These are phyloP conservation scores for Cololabis saira DNA, from an alignment of 2,113 vertebrate species.

Conservation along the genomic window DNA sequence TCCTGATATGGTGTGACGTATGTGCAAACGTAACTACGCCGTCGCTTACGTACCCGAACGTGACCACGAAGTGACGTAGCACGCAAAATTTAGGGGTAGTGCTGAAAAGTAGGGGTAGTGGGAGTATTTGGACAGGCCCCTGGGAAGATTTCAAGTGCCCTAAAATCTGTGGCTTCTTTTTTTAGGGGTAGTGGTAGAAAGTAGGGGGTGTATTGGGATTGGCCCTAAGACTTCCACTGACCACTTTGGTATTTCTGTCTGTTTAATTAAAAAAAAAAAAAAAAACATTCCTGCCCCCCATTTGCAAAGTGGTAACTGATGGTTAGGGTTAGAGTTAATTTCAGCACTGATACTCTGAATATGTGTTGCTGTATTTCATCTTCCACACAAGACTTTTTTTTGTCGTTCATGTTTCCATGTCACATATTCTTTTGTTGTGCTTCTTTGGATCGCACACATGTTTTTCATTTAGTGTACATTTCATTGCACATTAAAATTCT, in stretches of 20 bases:
- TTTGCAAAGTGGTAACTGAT: not conserved
- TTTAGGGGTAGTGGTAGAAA: too few relatives aligned
- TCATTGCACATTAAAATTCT: slow-evolving; percentile 27
- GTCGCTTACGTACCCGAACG: too few relatives aligned
- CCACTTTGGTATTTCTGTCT: slow-evolving; percentile 18
- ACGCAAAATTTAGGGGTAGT: too few relatives aligned
- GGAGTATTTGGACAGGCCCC: too few relatives aligned
- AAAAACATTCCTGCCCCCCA: too few relatives aligned
- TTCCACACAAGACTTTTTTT: not conserved
- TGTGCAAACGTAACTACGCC: too few relatives aligned
- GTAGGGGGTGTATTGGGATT: too few relatives aligned
- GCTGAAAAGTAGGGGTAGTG: too few relatives aligned
- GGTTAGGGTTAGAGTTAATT: slow-evolving; percentile 14
- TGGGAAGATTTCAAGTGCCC: too few relatives aligned
- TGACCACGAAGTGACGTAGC: too few relatives aligned
- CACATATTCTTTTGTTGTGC: not conserved
- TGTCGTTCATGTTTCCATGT: slow-evolving; percentile 9
- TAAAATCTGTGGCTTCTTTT: too few relatives aligned
- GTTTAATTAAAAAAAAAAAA: slow-evolving; percentile 11
- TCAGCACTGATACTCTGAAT: slow-evolving; percentile 9
- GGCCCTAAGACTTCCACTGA: slow-evolving; percentile 24
- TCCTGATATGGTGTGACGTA: too few relatives aligned
- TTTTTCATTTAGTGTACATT: slow-evolving; percentile 41
- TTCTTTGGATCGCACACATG: slow-evolving; percentile 18
- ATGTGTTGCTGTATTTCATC: slow-evolving; percentile 27